A percentile compares a stretch with the other conserved stretches of the same genome.
These are phyloP conservation scores for Nemopilema nomurai DNA, from an alignment of 30 jellyfish, hydroid and myxozoan genomes.

Conservation along the genomic window DNA sequence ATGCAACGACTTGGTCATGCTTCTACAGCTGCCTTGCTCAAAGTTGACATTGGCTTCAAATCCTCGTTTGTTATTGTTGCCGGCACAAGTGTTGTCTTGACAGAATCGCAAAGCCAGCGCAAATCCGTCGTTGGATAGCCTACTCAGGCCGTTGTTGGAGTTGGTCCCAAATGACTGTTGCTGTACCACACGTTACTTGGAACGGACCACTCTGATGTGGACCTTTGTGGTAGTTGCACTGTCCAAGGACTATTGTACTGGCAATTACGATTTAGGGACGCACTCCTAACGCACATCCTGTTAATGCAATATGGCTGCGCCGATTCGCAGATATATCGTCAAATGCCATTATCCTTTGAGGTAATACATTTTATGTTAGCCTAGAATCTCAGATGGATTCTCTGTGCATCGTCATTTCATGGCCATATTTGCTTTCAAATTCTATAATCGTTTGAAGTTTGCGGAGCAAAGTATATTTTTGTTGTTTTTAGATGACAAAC, in stretches of 20 bases:
- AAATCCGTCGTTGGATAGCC: background rate
- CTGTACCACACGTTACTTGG: background rate
- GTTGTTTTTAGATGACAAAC: too few species aligned
- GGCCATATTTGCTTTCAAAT: too few species aligned
- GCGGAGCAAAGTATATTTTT: too few species aligned
- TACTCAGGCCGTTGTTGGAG: background rate
- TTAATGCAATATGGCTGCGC: constrained; percentile 29
- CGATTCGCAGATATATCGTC: constrained; percentile 30
- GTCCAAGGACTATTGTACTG: background rate
- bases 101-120: background rate
- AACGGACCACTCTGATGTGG: background rate
- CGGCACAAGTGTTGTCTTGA: background rate
- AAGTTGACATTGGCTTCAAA: background rate
- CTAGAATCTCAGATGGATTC: background rate
- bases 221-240: background rate
- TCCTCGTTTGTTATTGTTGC: background rate
- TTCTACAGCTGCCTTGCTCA: background rate
- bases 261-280: background rate
- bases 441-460: too few species aligned
- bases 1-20: background rate
- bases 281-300: background rate
- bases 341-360: constrained; percentile 20
- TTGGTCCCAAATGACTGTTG: background rate
- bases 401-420: too few species aligned
- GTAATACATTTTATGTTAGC: constrained; percentile 10